Evolutionary conservation across 2,888 invertebrate species (phyloP), one percentile per base, ranked within the genome.

Genomic region (Cryptophagus acutangulus): DNA sequence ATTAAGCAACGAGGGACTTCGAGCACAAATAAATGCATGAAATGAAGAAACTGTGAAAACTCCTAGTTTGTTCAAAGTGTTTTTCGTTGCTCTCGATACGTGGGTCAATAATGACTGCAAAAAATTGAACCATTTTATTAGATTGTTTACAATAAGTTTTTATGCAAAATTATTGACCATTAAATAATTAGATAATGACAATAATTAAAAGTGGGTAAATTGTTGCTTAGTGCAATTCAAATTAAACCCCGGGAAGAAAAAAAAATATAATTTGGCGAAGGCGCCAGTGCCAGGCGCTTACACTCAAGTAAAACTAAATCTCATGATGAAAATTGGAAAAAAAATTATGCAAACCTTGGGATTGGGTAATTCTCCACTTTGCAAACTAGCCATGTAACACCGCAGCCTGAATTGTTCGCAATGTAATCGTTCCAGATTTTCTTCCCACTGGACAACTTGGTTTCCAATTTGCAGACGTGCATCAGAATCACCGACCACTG

Each of bases 21-120:
- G 82, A 43, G 95, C 94, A 71, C 94, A 94, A 59, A 96, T 94
- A 71, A 94, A 92, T 54, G 95, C 96, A 72, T 96, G 95, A 76
- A 96, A 93, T 52, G 94, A 94, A 41, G 94, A 95, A 56, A 96
- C 95, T 38, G 94, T 95, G 78, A 95, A 95, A 60, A 95, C 93
- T 46, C 95, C 95, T 63, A 96, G 76, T 68, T 93, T 89, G 75
- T 94, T 93, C 62, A 96, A 74, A 33, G 90, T 92, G 63, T 87
- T 86, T 76, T 96, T 96, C 54, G 95, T 94, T 58, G 89, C 85
- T 58, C 93, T 86, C 16, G 94, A 94, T 45, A 94, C 94, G 74
- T 93, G 92, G 41, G 93, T 91, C 62, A 96, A 77, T 61, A 96
- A 76, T 54, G 92, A 93, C 95, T 95, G 83, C 2, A 76, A 77